These are phyloP conservation scores for Rhinella marina DNA, from an alignment of 2,797 vertebrate genomes.

Conservation along the genomic window DNA sequence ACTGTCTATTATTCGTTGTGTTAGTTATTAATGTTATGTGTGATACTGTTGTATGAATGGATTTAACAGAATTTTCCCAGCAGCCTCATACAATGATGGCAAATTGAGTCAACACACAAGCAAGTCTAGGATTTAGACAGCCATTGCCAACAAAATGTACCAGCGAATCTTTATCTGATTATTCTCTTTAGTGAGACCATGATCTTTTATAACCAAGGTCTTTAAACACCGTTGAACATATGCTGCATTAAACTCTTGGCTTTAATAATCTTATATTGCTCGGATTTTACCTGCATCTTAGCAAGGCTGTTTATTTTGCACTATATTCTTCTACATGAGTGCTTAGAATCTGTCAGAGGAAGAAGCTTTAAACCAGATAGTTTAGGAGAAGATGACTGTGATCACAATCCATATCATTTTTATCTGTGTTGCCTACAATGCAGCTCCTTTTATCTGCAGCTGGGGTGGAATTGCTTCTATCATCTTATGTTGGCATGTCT, in stretches of 20 bases:
- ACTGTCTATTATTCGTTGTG: background rate
- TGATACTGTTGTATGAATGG: background rate
- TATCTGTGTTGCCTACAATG: slow-evolving; percentile 28
- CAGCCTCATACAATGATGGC: background rate
- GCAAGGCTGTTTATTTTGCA: slow-evolving; percentile 21
- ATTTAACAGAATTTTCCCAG: background rate
- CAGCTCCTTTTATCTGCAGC: slow-evolving; percentile 37
- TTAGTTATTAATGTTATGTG: background rate
- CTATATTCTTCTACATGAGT: slow-evolving; percentile 4
- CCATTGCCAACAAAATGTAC: background rate
- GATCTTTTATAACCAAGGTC: slow-evolving; percentile 9
- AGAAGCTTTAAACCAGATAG: slow-evolving; percentile 18
- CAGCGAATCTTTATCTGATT: slow-evolving; percentile 5
- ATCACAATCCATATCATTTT: slow-evolving; percentile 1
- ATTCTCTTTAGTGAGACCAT: slow-evolving; percentile 19
- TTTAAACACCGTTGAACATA: slow-evolving; percentile 22
- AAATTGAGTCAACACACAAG: background rate
- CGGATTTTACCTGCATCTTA: slow-evolving; percentile 12
- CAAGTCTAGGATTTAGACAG: background rate
- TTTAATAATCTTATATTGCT: background rate
- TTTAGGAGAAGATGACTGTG: slow-evolving; percentile 21
- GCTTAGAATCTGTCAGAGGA: slow-evolving; percentile 11
- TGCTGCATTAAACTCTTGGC: slow-evolving; percentile 11
- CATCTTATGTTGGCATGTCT: slow-evolving; percentile 23
- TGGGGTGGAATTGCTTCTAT: slow-evolving; percentile 23